A percentile compares a stretch with the other conserved stretches of the same genome.
Evolutionary conservation across 2,797 vertebrate species (phyloP).

Genomic region (Danio choprae): DNA sequence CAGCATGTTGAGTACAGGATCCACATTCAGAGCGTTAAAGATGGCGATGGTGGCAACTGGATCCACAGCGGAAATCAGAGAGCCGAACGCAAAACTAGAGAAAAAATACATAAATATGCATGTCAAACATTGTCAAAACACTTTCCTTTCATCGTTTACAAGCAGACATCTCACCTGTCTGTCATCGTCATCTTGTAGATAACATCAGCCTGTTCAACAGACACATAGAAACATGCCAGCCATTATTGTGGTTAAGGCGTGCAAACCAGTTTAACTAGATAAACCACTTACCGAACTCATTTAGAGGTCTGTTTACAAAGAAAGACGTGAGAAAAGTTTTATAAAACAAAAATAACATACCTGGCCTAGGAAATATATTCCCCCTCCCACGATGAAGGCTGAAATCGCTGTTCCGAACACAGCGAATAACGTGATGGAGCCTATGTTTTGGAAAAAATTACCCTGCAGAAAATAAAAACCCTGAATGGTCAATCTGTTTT

Average conservation of each 20-base stretch:
- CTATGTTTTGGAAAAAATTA: slow-evolving; percentile 99
- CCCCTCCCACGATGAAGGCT: slow-evolving; percentile 97
- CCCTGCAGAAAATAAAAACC: slow-evolving; percentile 79
- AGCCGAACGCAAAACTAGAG: slow-evolving; percentile 94
- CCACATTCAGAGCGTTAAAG: slow-evolving; percentile 97
- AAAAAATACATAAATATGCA: background rate
- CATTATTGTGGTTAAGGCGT: slow-evolving; percentile 4
- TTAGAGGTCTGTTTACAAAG: background rate
- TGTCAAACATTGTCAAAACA: background rate
- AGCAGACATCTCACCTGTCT: slow-evolving; percentile 86
- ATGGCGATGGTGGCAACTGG: slow-evolving; percentile 98
- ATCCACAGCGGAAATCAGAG: slow-evolving; percentile 96
- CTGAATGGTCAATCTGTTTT: background rate
- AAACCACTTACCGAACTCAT: background rate
- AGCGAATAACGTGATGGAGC: slow-evolving; percentile 96
- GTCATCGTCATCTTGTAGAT: slow-evolving; percentile 99
- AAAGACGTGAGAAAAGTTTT: background rate
- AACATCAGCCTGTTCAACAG: slow-evolving; percentile 89
- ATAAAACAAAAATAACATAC: slow-evolving; percentile 66
- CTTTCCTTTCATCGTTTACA: background rate
- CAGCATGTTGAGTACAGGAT: slow-evolving; percentile 98
- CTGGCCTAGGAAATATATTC: slow-evolving; percentile 98
- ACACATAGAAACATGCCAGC: slow-evolving; percentile 52
- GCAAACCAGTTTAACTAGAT: background rate
- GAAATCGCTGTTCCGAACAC: slow-evolving; percentile 96